These are phyloP conservation scores for Bombus pyrosoma DNA, from an alignment of 1,140 invertebrate species.

Conservation along the genomic window DNA sequence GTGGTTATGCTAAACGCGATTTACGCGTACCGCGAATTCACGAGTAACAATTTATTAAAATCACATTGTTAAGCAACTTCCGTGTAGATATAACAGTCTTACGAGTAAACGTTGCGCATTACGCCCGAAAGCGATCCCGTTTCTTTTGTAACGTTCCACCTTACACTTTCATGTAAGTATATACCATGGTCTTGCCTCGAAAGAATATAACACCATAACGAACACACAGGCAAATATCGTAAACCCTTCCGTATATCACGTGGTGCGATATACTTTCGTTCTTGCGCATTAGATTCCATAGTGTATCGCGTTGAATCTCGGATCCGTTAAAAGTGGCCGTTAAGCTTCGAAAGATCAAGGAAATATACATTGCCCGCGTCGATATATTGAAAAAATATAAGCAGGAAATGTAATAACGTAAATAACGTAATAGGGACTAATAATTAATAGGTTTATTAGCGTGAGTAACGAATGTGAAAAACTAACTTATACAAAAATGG, in stretches of 20 bases:
- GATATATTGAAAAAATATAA: neutral
- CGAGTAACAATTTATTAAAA: neutral
- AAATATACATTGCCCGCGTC: neutral
- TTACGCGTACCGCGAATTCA: neutral
- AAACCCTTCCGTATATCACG: neutral
- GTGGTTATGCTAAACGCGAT: neutral
- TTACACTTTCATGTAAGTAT: neutral
- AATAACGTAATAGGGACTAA: neutral
- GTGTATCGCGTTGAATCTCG: neutral
- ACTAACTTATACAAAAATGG: too few species aligned
- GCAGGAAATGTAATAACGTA: neutral
- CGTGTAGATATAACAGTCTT: neutral
- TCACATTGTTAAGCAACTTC: constrained; percentile 15
- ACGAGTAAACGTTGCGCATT: neutral
- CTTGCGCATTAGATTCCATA: neutral
- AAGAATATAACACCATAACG: neutral
- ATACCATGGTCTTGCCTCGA: neutral
- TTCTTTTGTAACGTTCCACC: neutral
- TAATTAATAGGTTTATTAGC: neutral
- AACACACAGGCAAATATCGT: neutral
- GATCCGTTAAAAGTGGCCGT: too few species aligned
- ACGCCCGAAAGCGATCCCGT: neutral
- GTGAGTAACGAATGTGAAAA: neutral
- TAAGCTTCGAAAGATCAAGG: neutral
- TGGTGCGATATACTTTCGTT: neutral